A percentile compares a stretch with the other conserved stretches of the same genome.
phyloP scores from a whole-genome alignment of 2,888 invertebrate species.

The Sturmia bella region DNA sequence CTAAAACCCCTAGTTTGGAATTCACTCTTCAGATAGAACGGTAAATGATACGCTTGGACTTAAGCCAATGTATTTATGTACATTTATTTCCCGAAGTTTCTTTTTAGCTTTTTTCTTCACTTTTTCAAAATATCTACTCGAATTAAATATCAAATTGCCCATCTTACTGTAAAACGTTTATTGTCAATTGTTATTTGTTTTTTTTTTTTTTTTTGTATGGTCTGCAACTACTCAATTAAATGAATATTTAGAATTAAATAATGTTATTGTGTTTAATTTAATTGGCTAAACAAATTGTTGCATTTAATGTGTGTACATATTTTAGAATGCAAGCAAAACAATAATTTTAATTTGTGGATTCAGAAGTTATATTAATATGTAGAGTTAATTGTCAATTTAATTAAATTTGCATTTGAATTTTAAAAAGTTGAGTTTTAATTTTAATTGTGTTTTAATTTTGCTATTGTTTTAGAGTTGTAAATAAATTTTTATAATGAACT shows the following conservation, averaged over 20 bases:
- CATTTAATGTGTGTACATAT: constrained; percentile 1
- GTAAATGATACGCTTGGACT: too few species aligned
- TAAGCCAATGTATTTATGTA: too few species aligned
- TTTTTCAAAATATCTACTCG: too few species aligned
- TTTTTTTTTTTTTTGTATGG: background rate
- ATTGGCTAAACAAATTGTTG: constrained; percentile 34
- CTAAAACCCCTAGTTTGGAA: too few species aligned
- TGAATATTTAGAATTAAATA: constrained; percentile 24
- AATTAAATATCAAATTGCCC: too few species aligned
- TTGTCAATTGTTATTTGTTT: background rate
- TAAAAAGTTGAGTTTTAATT: constrained; percentile 39
- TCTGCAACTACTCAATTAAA: constrained; percentile 10
- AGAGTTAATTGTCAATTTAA: constrained; percentile 16
- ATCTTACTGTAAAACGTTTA: background rate
- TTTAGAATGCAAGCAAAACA: constrained; percentile 4
- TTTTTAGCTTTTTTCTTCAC: background rate
- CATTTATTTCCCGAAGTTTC: background rate
- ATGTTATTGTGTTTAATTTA: constrained; percentile 8
- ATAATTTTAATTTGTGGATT: constrained; percentile 33
- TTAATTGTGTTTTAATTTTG: constrained; percentile 2
- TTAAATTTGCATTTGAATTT: constrained; percentile 20
- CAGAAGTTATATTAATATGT: constrained; percentile 18
- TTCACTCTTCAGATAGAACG: too few species aligned
- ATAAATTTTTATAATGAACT: constrained; percentile 48
- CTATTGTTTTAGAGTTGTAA: constrained; percentile 22